Evolutionary conservation across 1,140 invertebrate species (phyloP), one percentile per base, ranked within the genome.

Genomic region (Artemia franciscana): DNA sequence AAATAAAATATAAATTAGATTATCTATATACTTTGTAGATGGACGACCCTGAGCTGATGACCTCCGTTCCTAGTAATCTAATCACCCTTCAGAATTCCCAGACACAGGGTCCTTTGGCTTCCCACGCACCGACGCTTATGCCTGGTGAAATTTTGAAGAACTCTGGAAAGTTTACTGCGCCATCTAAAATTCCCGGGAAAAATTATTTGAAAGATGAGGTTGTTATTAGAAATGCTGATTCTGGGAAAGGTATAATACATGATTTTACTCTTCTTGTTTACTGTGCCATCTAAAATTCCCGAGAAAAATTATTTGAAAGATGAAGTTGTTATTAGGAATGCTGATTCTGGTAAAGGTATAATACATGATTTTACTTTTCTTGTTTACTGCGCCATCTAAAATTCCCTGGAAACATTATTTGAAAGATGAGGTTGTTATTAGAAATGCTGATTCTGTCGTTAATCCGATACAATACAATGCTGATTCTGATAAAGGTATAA

Each of bases 121-220:
- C 57, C 65, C 23, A 61, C 77, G 9, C 71, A 74, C 59, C 75
- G 78, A 7, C 67, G 61, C 77, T 89, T 57, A 79, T 74, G 60
- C 83, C 85, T 28, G 86, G 86, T 61, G 88, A 91, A 75, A 78
- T 90, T 9, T 79, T 91, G 57, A 88, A 88, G 73, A 82, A 84
- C 58, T 90, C 86, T 51, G 88, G 87, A 56, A 91, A 89, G 72
- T 91, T 87, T 72, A 74, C 78, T 9, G 88, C 87, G 71, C 87
- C 87, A n/a, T 87, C 86, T 2, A 84, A 87, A 71, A 86, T 91
- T 63, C 85, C 86, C 59, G 86, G 86, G 62, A 91, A 91, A 74
- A 90, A 88, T 70, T 89, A 88, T 72, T 88, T 85, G 69, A 91
- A 91, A 74, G 88, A 92, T 73, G 89, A 93, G 78, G 84, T 93